phyloP scores from a whole-genome alignment of 2,797 vertebrate genomes.

The Macropodus opercularis region DNA sequence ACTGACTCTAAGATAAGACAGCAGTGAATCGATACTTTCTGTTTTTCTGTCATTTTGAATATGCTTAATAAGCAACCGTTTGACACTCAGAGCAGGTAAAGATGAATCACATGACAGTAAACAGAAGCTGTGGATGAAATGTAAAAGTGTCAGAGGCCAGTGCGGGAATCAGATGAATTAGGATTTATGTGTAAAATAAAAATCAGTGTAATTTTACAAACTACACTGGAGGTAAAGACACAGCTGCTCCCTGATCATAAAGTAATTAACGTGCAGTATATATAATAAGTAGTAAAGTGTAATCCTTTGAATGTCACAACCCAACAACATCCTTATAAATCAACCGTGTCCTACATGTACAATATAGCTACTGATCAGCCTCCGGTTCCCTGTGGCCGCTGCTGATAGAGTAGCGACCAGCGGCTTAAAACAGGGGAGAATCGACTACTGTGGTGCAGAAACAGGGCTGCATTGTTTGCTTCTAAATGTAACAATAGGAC shows the following conservation, averaged over 20 bases:
- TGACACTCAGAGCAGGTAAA: background rate
- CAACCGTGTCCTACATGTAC: constrained; percentile 34
- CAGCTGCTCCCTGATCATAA: constrained; percentile 8
- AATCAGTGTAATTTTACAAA: constrained; percentile 2
- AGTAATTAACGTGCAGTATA: constrained; percentile 14
- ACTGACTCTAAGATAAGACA: background rate
- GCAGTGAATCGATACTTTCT: background rate
- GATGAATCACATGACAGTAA: constrained; percentile 8
- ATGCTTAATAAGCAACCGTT: constrained; percentile 2
- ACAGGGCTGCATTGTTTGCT: constrained; percentile 72
- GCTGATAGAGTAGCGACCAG: constrained; percentile 69
- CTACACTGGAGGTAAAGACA: background rate
- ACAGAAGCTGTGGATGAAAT: background rate
- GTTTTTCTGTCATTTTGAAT: constrained; percentile 4
- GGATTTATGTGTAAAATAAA: constrained; percentile 1
- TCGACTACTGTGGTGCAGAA: constrained; percentile 63
- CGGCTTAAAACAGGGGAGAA: constrained; percentile 66
- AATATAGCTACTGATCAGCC: constrained; percentile 40
- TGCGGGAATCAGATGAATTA: background rate
- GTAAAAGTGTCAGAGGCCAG: background rate
- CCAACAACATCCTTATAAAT: constrained; percentile 58
- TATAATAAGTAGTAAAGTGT: constrained; percentile 26
- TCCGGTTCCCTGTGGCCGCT: constrained; percentile 34
- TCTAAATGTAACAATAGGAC: constrained; percentile 67
- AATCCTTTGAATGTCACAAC: constrained; percentile 43